phyloP scores from a whole-genome alignment of 1,140 invertebrate species.

The Drosophila asahinai region DNA sequence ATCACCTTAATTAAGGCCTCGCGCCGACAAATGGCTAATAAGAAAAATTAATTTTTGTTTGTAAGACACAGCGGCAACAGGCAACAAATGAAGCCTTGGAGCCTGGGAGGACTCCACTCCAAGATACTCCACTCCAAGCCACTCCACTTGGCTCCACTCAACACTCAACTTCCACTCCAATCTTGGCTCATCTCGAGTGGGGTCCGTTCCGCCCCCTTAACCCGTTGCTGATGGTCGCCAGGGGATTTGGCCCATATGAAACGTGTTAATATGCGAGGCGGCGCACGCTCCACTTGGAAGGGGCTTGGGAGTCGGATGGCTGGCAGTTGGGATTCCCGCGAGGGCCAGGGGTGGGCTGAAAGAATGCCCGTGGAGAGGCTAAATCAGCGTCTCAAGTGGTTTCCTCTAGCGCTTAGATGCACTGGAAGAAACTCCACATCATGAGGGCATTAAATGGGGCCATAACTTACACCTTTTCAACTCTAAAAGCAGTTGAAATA shows the following conservation, averaged over 20 bases:
- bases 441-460: too few species aligned
- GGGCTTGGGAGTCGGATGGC: not conserved
- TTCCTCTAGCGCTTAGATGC: slow-evolving; percentile 61
- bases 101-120: slow-evolving; percentile 20
- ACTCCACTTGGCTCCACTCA: slow-evolving; percentile 15
- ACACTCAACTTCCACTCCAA: slow-evolving; percentile 30
- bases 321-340: not conserved
- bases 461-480: too few species aligned
- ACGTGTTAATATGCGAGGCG: slow-evolving; percentile 79
- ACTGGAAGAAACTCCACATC: not conserved
- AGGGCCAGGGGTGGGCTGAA: not conserved
- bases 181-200: slow-evolving; percentile 18
- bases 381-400: slow-evolving; percentile 80
- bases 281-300: slow-evolving; percentile 10
- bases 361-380: slow-evolving; percentile 33
- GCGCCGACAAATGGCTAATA: slow-evolving; percentile 40
- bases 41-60: slow-evolving; percentile 49
- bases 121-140: slow-evolving; percentile 9
- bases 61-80: slow-evolving; percentile 14
- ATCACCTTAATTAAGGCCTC: slow-evolving; percentile 59
- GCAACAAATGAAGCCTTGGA: slow-evolving; percentile 29
- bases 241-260: slow-evolving; percentile 63
- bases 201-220: slow-evolving; percentile 18
- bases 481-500: too few species aligned
- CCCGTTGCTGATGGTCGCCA: slow-evolving; percentile 66